Conservation (phyloP, 2,888 invertebrate genomes). For the Nomada ferruginata region DNA sequence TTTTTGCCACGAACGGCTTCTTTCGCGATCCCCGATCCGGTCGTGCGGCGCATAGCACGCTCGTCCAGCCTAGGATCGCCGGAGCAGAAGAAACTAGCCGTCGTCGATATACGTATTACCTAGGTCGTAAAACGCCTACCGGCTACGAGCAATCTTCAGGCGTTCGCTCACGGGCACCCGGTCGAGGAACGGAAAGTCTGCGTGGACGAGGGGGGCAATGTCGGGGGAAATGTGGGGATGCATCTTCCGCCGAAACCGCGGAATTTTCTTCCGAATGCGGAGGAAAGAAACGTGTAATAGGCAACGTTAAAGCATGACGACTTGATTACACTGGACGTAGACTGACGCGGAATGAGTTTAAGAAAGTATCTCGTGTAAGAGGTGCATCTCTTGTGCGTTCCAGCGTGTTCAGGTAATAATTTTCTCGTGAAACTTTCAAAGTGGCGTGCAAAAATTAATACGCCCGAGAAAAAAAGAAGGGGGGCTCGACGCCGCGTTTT, state of each 20-base stretch:
- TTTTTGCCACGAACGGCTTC: conserved; percentile 30
- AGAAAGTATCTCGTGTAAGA: conserved; percentile 51
- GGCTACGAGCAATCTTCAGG: neutral
- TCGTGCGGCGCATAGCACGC: too few relatives aligned
- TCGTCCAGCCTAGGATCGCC: neutral
- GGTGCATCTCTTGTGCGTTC: conserved; percentile 30
- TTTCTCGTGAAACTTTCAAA: conserved; percentile 48
- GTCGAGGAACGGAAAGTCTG: neutral
- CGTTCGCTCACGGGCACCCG: neutral
- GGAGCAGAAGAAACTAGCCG: conserved; percentile 7
- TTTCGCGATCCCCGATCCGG: neutral
- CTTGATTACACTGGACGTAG: conserved; percentile 55
- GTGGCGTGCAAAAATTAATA: conserved; percentile 58
- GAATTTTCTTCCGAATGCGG: conserved; percentile 30
- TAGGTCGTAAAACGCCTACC: conserved; percentile 63
- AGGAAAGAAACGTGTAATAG: conserved; percentile 49
- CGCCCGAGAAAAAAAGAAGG: conserved; percentile 30
- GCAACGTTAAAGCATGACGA: conserved; percentile 54
- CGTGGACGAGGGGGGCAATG: neutral
- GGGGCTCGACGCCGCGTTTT: conserved; percentile 3
- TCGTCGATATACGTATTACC: conserved; percentile 18
- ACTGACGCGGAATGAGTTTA: conserved; percentile 59
- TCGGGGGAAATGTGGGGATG: neutral
- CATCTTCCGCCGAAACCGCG: conserved; percentile 38
- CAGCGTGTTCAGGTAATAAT: conserved; percentile 47